Base-by-base conservation (phyloP, 2,113 vertebrate genomes). In the Halichoerus grypus region DNA sequence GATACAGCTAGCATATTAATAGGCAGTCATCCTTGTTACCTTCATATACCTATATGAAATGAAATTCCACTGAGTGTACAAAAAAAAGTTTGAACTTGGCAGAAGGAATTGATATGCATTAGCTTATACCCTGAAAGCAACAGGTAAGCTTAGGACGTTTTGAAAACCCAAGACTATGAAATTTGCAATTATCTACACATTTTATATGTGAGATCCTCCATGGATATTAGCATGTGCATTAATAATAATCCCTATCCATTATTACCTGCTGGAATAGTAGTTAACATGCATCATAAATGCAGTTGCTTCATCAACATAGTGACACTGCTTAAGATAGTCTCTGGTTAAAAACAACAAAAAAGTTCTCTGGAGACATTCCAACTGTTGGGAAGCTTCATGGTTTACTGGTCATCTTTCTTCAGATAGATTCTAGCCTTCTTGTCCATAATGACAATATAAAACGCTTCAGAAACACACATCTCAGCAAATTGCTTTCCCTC, bases 401-500 rank as follows among this genome's bases (percentile, higher is more conserved):
- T 33, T 94, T 83, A 51, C 55, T 84, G 46, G 39, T 24, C 85
- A 49, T 86, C 72, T 91, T 69, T 71, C 76, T 57, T 81, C 18
- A 55, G 39, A 65, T 55, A 42, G 15, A 76, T 18, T 94, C 74
- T 76, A 87, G 46, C n/a, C 88, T 84, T 65, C 65, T 94, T 69
- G 65, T 72, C 92, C 39, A 31, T 39, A 31, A 79, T 82, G 90
- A 93, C 87, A 12, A 12, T 82, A 67, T 82, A 93, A 91, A 93
- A 72, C 1, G 18, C 71, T 82, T 69, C 18, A 51, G 13, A 96
- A 91, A 61, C 46, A 77, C 28, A 77, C 42, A 36, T 88, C 72
- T 96, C 36, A 93, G 90, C 76, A 86, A 93, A 84, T 46, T 80
- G 28, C 49, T 95, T 96, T 76, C 39, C 36, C 57, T 84, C 12